Evolutionary conservation across 2,113 vertebrate species (phyloP).

Genomic region (Bolborhynchus lineola): DNA sequence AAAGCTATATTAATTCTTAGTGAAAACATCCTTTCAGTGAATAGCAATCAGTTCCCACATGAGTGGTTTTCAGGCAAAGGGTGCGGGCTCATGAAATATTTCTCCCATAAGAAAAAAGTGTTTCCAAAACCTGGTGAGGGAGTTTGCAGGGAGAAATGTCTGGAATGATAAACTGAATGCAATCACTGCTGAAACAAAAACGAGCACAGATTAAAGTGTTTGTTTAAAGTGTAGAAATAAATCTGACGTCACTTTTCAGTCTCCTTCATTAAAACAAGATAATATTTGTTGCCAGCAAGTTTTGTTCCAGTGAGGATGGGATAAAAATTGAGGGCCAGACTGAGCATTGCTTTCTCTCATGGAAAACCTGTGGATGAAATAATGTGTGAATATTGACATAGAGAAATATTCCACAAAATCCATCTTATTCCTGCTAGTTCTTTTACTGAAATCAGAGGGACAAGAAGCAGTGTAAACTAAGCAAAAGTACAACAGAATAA

Average conservation of each 20-base stretch:
- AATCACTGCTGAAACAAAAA: background rate
- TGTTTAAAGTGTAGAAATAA: background rate
- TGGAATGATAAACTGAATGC: slow-evolving; percentile 17
- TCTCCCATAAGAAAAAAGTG: background rate
- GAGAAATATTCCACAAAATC: background rate
- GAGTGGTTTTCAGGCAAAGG: background rate
- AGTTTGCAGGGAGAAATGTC: slow-evolving; percentile 20
- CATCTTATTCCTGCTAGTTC: background rate
- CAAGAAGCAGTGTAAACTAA: background rate
- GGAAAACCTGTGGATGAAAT: background rate
- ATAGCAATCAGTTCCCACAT: background rate
- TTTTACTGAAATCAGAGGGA: background rate
- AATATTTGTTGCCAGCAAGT: background rate
- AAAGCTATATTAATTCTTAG: slow-evolving; percentile 56
- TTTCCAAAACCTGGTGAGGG: slow-evolving; percentile 1
- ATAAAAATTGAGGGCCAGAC: background rate
- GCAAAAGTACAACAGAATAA: background rate
- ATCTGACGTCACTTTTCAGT: background rate
- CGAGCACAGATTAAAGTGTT: background rate
- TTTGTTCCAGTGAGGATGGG: background rate
- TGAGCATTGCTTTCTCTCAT: background rate
- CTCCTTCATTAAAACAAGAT: slow-evolving; percentile 1
- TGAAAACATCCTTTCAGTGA: slow-evolving; percentile 20
- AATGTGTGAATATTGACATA: background rate
- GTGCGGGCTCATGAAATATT: background rate